Conservation (phyloP, 2,888 invertebrate species). For the Allolobophora icterica region DNA sequence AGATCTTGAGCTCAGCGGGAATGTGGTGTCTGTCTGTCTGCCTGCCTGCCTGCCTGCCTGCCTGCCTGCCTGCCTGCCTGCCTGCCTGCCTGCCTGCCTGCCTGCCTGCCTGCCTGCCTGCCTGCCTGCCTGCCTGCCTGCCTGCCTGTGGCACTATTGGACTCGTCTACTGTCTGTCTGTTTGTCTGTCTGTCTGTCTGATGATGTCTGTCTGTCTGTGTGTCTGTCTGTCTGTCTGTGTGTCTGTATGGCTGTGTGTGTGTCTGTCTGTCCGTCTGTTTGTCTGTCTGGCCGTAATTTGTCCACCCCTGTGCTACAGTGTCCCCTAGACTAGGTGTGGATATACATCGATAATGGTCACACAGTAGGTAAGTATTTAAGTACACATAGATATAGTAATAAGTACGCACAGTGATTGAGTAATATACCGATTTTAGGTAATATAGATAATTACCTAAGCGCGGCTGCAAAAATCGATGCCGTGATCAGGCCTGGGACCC, state of each 20-base stretch:
- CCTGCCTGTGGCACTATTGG: background rate
- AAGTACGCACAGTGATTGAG: too few relatives aligned
- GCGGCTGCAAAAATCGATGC: constrained; percentile 48
- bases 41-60: too few relatives aligned
- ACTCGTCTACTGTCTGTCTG: too few relatives aligned
- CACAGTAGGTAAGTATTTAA: too few relatives aligned
- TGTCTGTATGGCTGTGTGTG: constrained; percentile 27
- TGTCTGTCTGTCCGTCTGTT: constrained; percentile 2
- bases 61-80: too few relatives aligned
- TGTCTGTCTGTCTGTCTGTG: constrained; percentile 28
- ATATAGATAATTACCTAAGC: constrained; percentile 45
- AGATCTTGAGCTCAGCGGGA: background rate
- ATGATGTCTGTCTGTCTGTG: background rate
- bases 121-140: background rate
- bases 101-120: background rate
- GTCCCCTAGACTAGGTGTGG: too few relatives aligned
- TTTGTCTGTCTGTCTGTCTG: too few relatives aligned
- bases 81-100: too few relatives aligned
- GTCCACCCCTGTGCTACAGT: too few relatives aligned
- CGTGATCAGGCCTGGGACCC: constrained; percentile 47
- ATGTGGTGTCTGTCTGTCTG: too few relatives aligned
- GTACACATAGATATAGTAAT: too few relatives aligned
- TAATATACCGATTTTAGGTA: background rate
- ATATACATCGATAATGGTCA: too few relatives aligned
- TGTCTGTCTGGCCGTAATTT: background rate